A percentile compares a stretch with the other conserved stretches of the same genome.
phyloP scores from a whole-genome alignment of 2,113 vertebrate genomes.

The Chamaetylas fuelleborni region DNA sequence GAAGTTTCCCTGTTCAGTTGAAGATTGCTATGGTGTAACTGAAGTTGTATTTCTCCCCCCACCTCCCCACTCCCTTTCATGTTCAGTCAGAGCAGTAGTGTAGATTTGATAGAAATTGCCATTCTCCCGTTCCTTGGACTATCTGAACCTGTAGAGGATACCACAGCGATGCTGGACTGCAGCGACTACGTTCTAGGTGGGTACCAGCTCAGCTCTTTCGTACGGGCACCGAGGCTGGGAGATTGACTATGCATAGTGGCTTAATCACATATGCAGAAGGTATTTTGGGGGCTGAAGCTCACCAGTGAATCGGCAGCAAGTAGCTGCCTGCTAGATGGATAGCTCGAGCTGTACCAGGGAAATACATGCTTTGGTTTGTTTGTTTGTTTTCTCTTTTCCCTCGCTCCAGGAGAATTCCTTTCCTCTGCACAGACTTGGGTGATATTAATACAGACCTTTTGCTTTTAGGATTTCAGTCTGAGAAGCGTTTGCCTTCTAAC shows the following conservation, averaged over 20 bases:
- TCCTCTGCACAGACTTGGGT: neutral
- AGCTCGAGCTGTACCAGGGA: neutral
- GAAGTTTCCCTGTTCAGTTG: constrained; percentile 81
- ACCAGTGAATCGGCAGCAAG: constrained; percentile 28
- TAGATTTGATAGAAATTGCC: constrained; percentile 72
- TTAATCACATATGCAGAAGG: constrained; percentile 70
- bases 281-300: constrained; percentile 52
- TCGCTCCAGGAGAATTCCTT: neutral
- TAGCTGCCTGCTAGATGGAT: constrained; percentile 11
- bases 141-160: constrained; percentile 68
- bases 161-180: constrained; percentile 83
- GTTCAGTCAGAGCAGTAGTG: constrained; percentile 62
- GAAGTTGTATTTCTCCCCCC: constrained; percentile 73
- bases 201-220: constrained; percentile 74
- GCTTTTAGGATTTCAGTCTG: constrained; percentile 25
- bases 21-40: constrained; percentile 80
- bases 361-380: neutral
- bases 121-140: constrained; percentile 70
- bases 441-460: constrained; percentile 6
- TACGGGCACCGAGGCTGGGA: constrained; percentile 66
- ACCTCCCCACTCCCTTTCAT: constrained; percentile 61
- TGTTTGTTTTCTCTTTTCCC: neutral
- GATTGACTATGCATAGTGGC: constrained; percentile 74
- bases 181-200: constrained; percentile 82
- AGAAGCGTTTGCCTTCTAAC: constrained; percentile 19